These are phyloP conservation scores for Semicossyphus pulcher DNA, from an alignment of 2,113 vertebrate species.

Conservation along the genomic window DNA sequence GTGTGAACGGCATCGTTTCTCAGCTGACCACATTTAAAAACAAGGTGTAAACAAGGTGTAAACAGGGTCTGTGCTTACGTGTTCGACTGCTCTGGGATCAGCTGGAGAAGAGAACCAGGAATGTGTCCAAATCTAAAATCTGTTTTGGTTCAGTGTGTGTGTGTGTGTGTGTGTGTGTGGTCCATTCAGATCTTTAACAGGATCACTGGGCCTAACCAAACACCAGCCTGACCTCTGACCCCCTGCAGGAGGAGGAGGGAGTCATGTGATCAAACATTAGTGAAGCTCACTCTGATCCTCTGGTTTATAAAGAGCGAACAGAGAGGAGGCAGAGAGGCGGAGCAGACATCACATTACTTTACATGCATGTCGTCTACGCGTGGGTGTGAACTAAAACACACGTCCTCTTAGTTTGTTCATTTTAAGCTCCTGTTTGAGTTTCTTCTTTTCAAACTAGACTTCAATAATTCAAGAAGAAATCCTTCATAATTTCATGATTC, in stretches of 20 bases:
- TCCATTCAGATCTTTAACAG: slow-evolving; percentile 80
- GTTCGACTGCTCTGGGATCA: neutral
- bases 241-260: slow-evolving; percentile 43
- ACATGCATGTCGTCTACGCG: too few relatives aligned
- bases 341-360: neutral
- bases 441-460: too few relatives aligned
- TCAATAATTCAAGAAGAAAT: too few relatives aligned
- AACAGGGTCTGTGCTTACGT: neutral
- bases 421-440: too few relatives aligned
- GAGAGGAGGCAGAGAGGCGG: neutral
- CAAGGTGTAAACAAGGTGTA: too few relatives aligned
- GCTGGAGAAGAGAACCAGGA: neutral
- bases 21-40: too few relatives aligned
- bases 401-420: too few relatives aligned
- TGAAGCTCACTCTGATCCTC: neutral
- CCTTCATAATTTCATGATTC: too few relatives aligned
- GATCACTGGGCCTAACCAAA: slow-evolving; percentile 84
- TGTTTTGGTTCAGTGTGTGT: slow-evolving; percentile 4
- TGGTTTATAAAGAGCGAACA: slow-evolving; percentile 6
- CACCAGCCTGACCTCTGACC: slow-evolving; percentile 79
- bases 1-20: too few relatives aligned
- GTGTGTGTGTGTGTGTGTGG: slow-evolving; percentile 58
- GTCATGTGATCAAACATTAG: slow-evolving; percentile 12
- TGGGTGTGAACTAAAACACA: too few relatives aligned
- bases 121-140: neutral